Conservation (phyloP, 2,113 vertebrate genomes). For the Macrotus californicus region DNA sequence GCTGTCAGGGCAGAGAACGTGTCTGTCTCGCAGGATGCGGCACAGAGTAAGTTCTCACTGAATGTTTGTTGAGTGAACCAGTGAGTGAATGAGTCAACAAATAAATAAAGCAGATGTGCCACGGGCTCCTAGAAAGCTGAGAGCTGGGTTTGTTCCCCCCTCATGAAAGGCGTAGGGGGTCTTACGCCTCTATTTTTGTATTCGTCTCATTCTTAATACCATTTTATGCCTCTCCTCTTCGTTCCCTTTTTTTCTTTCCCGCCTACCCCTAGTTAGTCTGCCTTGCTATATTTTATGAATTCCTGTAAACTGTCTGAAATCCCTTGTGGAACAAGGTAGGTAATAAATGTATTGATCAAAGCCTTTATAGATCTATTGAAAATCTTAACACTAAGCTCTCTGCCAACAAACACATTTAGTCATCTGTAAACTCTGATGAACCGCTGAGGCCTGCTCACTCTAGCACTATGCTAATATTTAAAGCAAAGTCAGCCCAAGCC, state of each 20-base stretch:
- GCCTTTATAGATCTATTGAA: neutral
- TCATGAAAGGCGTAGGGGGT: neutral
- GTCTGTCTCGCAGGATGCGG: neutral
- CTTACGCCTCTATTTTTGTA: neutral
- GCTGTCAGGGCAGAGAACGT: neutral
- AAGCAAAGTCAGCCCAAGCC: conserved; percentile 3
- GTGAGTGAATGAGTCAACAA: neutral
- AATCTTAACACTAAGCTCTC: conserved; percentile 34
- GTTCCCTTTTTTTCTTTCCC: neutral
- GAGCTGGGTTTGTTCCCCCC: neutral
- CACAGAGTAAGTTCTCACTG: neutral
- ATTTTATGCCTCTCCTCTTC: neutral
- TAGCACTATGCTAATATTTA: neutral
- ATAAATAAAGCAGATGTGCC: neutral
- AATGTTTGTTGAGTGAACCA: neutral
- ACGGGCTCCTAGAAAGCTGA: neutral
- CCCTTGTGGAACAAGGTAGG: conserved; percentile 4
- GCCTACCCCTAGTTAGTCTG: neutral
- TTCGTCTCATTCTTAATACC: neutral
- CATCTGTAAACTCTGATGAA: conserved; percentile 20
- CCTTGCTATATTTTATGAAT: conserved; percentile 14
- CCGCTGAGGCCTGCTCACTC: neutral
- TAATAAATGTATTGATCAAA: neutral
- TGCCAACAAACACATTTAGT: conserved; percentile 19
- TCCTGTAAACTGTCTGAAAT: conserved; percentile 7